A percentile compares a stretch with the other conserved stretches of the same genome.
Evolutionary conservation across 2,888 invertebrate species (phyloP).

Genomic region (Nemotelus pantherinus): DNA sequence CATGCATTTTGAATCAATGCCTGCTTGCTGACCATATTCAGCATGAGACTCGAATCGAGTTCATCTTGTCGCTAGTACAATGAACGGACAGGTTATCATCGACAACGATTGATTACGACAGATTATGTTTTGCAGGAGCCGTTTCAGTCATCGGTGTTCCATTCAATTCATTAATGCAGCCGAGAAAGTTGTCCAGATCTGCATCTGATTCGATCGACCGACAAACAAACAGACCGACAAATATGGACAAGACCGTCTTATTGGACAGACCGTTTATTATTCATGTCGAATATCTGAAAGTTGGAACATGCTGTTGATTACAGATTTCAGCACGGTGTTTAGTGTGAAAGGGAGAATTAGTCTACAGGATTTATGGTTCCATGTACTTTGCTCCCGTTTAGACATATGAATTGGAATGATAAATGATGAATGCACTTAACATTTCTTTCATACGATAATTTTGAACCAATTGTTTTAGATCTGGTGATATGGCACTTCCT

Average conservation of each 20-base stretch:
- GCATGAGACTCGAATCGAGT: neutral
- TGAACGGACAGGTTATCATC: slow-evolving; percentile 11
- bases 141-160: neutral
- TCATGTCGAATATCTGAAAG: neutral
- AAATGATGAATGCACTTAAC: too few species aligned
- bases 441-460: too few species aligned
- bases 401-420: too few species aligned
- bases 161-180: neutral
- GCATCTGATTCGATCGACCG: neutral
- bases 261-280: slow-evolving; percentile 5
- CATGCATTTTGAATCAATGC: neutral
- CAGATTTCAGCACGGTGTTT: too few species aligned
- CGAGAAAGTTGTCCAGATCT: neutral
- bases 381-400: too few species aligned
- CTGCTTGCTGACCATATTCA: neutral
- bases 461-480: too few species aligned
- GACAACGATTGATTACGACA: slow-evolving; percentile 2
- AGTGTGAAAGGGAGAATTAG: too few species aligned
- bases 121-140: slow-evolving; percentile 9
- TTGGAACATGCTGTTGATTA: too few species aligned
- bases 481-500: too few species aligned
- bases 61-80: too few species aligned
- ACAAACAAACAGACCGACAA: neutral
- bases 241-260: neutral
- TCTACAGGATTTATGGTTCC: too few species aligned